Evolutionary conservation across 2,797 vertebrate genomes (phyloP), one percentile per base, ranked within the genome.

Genomic region (Hozukius guyotensis): DNA sequence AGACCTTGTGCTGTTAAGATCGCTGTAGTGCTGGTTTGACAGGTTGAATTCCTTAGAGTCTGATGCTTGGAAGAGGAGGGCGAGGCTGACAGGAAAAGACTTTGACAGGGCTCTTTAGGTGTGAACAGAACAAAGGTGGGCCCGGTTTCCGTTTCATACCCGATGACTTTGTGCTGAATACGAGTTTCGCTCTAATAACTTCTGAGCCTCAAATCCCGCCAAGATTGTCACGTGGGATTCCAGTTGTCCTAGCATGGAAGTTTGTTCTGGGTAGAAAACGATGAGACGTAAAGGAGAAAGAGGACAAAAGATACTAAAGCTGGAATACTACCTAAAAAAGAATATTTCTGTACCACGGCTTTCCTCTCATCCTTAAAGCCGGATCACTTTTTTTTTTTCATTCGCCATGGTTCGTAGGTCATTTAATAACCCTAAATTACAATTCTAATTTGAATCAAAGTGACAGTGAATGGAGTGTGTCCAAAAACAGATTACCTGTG

Each of bases 361-460:
- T 77, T 55, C 12, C 32, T 60, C 63, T 80, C 66, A 11, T 92
- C 66, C 76, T 73, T 87, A 79, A 80, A 73, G 83, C 38, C 18
- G 12, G 72, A 73, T 89, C 59, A 36, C 34, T 27, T 90, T 89
- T 88, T 27, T 89, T 88, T 83, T 88, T 84, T 61, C 72, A 79
- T 86, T 88, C 70, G 64, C 75, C 75, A 75, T 73, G 80, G 83
- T 90, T 89, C 84, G 70, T 62, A 76, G 87, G 83, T 94, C 80
- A 91, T 89, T 91, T 88, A 88, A 93, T 89, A 90, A 91, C 82
- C 78, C 87, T 85, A 89, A 88, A 92, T 89, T 92, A 78, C 69
- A 81, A 62, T 89, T 88, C 67, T 85, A 90, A 90, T 90, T 89
- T 83, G 75, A 89, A 87, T 91, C 77, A 86, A 91, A 93, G 78